Evolutionary conservation across 2,797 vertebrate species (phyloP), one percentile per base, ranked within the genome.

Genomic region (Ptychobarbus kaznakovi): DNA sequence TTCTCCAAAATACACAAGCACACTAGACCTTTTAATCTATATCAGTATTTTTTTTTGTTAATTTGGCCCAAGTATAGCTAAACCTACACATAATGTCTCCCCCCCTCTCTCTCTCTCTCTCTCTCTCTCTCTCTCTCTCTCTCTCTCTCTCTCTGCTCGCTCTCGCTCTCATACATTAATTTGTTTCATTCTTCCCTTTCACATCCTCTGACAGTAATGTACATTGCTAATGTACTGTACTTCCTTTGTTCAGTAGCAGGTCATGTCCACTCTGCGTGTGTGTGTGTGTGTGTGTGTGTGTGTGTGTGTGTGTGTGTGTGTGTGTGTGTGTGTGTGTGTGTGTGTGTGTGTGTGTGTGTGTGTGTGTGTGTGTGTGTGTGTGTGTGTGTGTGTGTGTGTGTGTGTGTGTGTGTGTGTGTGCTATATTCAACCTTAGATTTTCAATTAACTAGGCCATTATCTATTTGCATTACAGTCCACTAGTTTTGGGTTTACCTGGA

Each of bases 221-320:
- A 61, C 28, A 83, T n/a, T n/a, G 35, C 87, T 91, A 92, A 92
- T 92, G 90, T 85, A 82, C 42, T 92, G 28, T 91, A 90, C 79
- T 89, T 32, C 25, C 25, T 63, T 76, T 91, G 88, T 90, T 86
- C 74, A 85, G 89, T 85, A 85, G 44, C 25, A 42, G 46, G 49
- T 82, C 44, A 25, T 82, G 25, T 77, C 32, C 49, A 73, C 53
- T 44, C n/a, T 76, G 16, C 38, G 16, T 74, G 10, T 75, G 56
- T n/a, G 22, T 11, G 53, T 56, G 53, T 56, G 51, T 22, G 20
- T 51, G 49, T 51, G 49, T 56, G 56, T n/a, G 56, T n/a, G 58
- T 63, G 58, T 28, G 42, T 46, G 44, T 46, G 44, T 46, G 44
- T 38, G 38, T 35, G n/a, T n/a, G n/a, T n/a, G n/a, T n/a, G n/a